Percentiles rank a stretch among this genome's conserved stretches.
These are phyloP conservation scores for Hemiprocne comata DNA, from an alignment of 2,113 vertebrate species.

Conservation along the genomic window DNA sequence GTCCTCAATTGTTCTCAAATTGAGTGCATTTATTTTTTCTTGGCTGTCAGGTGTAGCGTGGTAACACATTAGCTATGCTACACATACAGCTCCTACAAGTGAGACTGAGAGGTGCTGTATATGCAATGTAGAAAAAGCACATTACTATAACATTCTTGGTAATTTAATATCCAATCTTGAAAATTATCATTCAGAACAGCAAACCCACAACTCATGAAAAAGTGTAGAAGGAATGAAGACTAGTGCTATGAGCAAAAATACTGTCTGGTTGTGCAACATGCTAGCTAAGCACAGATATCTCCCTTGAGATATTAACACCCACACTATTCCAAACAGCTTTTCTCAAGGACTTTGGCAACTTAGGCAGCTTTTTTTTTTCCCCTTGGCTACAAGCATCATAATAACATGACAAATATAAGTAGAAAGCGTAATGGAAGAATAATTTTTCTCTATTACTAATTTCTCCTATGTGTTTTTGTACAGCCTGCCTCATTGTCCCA, in stretches of 20 bases:
- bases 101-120: neutral
- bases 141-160: neutral
- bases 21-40: neutral
- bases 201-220: neutral
- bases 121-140: neutral
- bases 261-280: neutral
- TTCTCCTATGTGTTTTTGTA: neutral
- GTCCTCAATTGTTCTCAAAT: neutral
- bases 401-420: neutral
- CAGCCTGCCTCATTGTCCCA: neutral
- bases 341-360: constrained; percentile 10
- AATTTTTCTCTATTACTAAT: neutral
- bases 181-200: neutral
- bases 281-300: neutral
- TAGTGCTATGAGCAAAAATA: neutral
- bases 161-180: neutral
- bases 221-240: neutral
- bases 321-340: constrained; percentile 1
- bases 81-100: neutral
- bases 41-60: neutral
- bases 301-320: constrained; percentile 7
- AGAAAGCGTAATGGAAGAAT: neutral
- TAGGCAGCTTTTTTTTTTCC: neutral
- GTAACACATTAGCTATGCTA: neutral
- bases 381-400: neutral